phyloP scores from a whole-genome alignment of 2,113 vertebrate species.

The Apus apus region DNA sequence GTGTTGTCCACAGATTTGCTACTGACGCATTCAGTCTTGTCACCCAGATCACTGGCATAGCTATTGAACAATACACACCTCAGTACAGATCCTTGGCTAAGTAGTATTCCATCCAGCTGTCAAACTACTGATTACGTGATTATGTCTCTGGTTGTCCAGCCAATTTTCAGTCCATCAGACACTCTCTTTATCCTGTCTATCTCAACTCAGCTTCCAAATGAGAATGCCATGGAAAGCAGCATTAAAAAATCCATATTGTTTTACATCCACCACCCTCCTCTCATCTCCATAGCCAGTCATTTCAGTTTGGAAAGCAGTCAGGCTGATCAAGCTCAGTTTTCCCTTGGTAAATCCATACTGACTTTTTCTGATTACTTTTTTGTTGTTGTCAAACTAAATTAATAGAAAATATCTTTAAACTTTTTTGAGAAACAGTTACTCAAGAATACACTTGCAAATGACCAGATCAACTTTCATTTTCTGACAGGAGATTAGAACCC shows the following conservation, averaged over 20 bases:
- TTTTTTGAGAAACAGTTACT: not conserved
- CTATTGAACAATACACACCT: not conserved
- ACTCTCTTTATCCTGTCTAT: not conserved
- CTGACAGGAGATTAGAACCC: not conserved
- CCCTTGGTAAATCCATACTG: not conserved
- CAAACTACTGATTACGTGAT: not conserved
- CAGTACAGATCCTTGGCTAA: not conserved
- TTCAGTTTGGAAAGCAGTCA: not conserved
- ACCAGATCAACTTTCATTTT: not conserved
- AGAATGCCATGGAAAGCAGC: not conserved
- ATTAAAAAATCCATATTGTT: not conserved
- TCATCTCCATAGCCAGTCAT: not conserved
- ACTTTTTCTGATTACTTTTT: not conserved
- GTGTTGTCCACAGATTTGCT: not conserved
- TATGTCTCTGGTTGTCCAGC: not conserved
- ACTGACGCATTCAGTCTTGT: not conserved
- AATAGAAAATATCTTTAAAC: not conserved
- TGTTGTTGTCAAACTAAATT: not conserved
- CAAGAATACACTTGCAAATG: not conserved
- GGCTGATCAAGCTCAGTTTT: not conserved
- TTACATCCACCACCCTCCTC: not conserved
- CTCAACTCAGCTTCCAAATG: not conserved
- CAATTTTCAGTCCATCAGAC: not conserved
- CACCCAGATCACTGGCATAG: not conserved
- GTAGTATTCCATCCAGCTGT: not conserved